Base-by-base conservation (phyloP, 1,140 invertebrate genomes). In the Metaphire vulgaris region DNA sequence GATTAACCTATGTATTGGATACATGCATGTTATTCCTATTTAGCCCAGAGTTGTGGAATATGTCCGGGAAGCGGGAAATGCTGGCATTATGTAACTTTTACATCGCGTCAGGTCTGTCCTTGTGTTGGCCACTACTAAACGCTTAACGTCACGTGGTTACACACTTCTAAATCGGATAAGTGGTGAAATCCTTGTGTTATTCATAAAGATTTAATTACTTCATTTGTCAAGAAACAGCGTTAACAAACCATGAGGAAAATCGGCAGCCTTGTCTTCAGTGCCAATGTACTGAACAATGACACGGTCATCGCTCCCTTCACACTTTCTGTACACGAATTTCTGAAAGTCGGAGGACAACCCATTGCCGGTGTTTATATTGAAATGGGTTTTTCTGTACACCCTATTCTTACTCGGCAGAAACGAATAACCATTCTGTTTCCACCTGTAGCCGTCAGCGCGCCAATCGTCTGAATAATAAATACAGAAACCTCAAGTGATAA, bases 201-300 rank as follows among this genome's bases (percentile, higher is more conserved):
- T 12, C 41, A 56, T 56, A 56, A 56, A 6, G 41, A 56, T 12
- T 56, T 56, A 56, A n/a, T n/a, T n/a, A n/a, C n/a, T n/a, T 56
- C 41, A 56, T 56, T 56, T n/a, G n/a, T n/a, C n/a, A n/a, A n/a
- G n/a, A n/a, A n/a, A n/a, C n/a, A n/a, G n/a, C n/a, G n/a, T n/a
- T n/a, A n/a, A n/a, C n/a, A n/a, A n/a, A 56, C 41, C 41, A 56
- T 56, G 41, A 56, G 41, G 41, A 56, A 56, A 56, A 56, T 56
- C 41, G 21, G 21, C 41, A 56, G 41, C 41, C 41, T 56, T 21
- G 6, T 21, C 21, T 21, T 56, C 41, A 56, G 6, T 21, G 21
- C 41, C 41, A 21, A 56, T 21, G 21, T 56, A 56, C 6, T 56
- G 41, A 6, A 56, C 41, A 56, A 56, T 21, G 6, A 56, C n/a